Base-by-base conservation (phyloP, 1,140 invertebrate species). In the Atopsyche davidsoni region DNA sequence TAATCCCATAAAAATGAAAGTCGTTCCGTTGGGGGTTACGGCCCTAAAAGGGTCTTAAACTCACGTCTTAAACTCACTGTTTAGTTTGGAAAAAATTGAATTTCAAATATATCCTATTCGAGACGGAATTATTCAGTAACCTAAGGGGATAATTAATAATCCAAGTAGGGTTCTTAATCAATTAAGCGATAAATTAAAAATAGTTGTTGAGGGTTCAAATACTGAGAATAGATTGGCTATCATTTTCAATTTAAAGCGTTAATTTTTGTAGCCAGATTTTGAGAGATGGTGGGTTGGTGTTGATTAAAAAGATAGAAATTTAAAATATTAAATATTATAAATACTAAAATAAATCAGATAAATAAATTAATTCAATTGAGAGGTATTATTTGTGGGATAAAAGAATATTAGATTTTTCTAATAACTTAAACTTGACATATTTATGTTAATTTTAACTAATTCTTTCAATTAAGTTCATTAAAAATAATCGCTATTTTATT, bases 391-490 rank as follows among this genome's bases (percentile, higher is more conserved):
- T 75, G 70, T 59, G 69, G 72, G 43, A 75, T 73, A 61, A 72
- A 75, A 70, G 69, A 75, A 72, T 75, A 75, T 71, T 68, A 67
- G 6, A 50, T 58, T 61, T 48, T 54, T n/a, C n/a, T 62, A n/a
- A 73, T 75, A 70, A 75, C 74, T 76, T 73, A 66, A 75, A 65
- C 66, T 74, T 75, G 69, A 76, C 70, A 75, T 68, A 64, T 66
- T 74, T 70, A 73, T 67, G 69, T 75, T 73, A 74, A 69, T 39
- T 62, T 67, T 65, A 70, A 74, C 69, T 66, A 73, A 69, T 67
- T 65, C 64, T 55, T 63, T n/a, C n/a, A n/a, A n/a, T n/a, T n/a
- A n/a, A n/a, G n/a, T 72, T 72, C 69, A 75, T 77, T 75, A 75
- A 67, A 73, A 74, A 67, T 73, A 76, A 61, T 25, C 67, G 77